Evolutionary conservation across 1,140 invertebrate genomes (phyloP).

Genomic region (Dryas iulia): DNA sequence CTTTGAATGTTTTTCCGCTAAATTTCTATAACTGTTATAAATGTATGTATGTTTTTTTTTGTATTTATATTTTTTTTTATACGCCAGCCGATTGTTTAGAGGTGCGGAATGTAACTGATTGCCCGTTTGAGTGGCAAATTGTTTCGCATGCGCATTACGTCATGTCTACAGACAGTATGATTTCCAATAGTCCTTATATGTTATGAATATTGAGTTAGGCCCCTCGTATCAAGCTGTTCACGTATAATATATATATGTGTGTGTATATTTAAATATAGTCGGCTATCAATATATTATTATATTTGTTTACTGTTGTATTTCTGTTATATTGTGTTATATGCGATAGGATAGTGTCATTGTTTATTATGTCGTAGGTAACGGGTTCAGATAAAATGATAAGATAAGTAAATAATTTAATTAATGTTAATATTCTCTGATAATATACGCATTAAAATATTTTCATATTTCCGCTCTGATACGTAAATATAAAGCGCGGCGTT

Average conservation of each 20-base stretch:
- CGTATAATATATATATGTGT: background rate
- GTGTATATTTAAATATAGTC: background rate
- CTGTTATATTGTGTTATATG: background rate
- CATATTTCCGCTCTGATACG: too few relatives aligned
- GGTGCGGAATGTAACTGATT: constrained; percentile 24
- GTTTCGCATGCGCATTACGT: constrained; percentile 49
- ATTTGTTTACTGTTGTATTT: background rate
- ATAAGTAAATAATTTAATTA: background rate
- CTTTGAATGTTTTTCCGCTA: background rate
- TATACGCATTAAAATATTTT: too few relatives aligned
- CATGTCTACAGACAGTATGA: constrained; percentile 15
- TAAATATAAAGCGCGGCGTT: too few relatives aligned
- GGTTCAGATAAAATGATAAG: background rate
- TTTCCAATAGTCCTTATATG: constrained; percentile 14
- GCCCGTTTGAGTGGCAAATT: constrained; percentile 13
- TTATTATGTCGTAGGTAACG: too few relatives aligned
- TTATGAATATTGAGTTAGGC: constrained; percentile 4
- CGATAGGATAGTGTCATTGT: background rate
- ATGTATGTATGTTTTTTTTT: background rate
- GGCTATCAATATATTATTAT: background rate
- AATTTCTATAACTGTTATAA: too few relatives aligned
- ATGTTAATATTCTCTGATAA: background rate
- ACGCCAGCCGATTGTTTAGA: constrained; percentile 5
- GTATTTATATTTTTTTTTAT: background rate
- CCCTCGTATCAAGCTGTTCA: background rate